These are phyloP conservation scores for Neocloeon triangulifer DNA, from an alignment of 1,140 invertebrate species.

Conservation along the genomic window DNA sequence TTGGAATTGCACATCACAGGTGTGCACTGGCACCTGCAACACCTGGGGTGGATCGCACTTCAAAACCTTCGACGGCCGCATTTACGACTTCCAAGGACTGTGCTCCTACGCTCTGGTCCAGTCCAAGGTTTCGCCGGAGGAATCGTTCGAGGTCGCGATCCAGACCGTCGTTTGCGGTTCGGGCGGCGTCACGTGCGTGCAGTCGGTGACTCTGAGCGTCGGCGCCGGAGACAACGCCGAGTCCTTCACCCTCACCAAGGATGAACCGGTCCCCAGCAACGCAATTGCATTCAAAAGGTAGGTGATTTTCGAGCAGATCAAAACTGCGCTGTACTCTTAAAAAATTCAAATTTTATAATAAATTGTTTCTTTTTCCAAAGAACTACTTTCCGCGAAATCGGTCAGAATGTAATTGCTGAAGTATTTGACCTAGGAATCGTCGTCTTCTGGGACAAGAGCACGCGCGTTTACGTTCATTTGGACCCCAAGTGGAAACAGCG, in stretches of 20 bases:
- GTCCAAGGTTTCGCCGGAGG: conserved; percentile 28
- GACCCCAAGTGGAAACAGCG: conserved; percentile 48
- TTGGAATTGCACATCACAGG: conserved; percentile 18
- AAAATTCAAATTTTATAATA: not conserved
- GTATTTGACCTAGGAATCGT: conserved; percentile 50
- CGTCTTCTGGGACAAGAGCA: conserved; percentile 69
- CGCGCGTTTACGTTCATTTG: conserved; percentile 53
- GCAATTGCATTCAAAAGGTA: conserved; percentile 22
- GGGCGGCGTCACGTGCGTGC: conserved; percentile 66
- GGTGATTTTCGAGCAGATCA: not conserved
- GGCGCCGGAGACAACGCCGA: conserved; percentile 29
- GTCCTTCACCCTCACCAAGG: conserved; percentile 29
- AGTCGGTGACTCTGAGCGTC: conserved; percentile 44
- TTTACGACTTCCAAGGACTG: conserved; percentile 67
- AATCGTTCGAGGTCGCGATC: conserved; percentile 44
- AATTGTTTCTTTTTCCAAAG: conserved; percentile 9
- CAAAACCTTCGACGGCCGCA: conserved; percentile 61
- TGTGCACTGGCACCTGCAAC: conserved; percentile 37
- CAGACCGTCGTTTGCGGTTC: conserved; percentile 70
- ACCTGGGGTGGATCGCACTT: conserved; percentile 76
- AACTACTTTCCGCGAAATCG: conserved; percentile 31
- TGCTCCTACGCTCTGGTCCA: conserved; percentile 70
- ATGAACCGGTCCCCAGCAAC: conserved; percentile 21
- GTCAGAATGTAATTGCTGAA: conserved; percentile 57
- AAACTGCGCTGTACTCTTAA: not conserved